Percentiles rank a stretch among this genome's conserved stretches.
These are phyloP conservation scores for Pristionchus mayeri DNA, from an alignment of 2,888 invertebrate species.

Conservation along the genomic window DNA sequence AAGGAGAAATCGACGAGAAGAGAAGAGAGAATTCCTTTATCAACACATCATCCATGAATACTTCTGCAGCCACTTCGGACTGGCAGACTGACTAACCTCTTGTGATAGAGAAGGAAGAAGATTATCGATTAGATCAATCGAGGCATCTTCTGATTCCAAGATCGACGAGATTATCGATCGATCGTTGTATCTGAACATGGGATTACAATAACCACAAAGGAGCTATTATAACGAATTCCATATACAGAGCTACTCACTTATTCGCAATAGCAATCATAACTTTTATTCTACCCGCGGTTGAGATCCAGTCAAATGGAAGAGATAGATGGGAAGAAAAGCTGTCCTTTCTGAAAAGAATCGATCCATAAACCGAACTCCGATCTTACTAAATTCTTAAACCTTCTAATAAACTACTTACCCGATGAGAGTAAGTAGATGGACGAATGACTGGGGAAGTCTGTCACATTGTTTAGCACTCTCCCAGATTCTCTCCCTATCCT, in stretches of 20 bases:
- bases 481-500: slow-evolving; percentile 6
- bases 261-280: slow-evolving; percentile 43
- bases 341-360: neutral
- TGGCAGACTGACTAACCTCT: neutral
- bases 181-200: neutral
- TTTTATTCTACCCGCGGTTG: neutral
- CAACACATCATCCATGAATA: neutral
- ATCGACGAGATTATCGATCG: slow-evolving; percentile 10
- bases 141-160: neutral
- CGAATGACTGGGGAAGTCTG: neutral
- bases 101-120: neutral
- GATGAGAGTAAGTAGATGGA: slow-evolving; percentile 27
- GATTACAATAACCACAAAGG: neutral
- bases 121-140: slow-evolving; percentile 9
- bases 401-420: slow-evolving; percentile 3
- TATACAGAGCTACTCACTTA: neutral
- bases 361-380: neutral
- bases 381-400: too few species aligned
- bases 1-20: slow-evolving; percentile 1
- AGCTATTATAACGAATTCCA: neutral
- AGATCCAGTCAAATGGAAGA: neutral
- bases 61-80: too few species aligned
- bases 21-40: neutral
- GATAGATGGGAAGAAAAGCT: slow-evolving; percentile 7
- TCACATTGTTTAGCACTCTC: neutral